phyloP scores from a whole-genome alignment of 1,140 invertebrate genomes.

The Zaprionus taronus region DNA sequence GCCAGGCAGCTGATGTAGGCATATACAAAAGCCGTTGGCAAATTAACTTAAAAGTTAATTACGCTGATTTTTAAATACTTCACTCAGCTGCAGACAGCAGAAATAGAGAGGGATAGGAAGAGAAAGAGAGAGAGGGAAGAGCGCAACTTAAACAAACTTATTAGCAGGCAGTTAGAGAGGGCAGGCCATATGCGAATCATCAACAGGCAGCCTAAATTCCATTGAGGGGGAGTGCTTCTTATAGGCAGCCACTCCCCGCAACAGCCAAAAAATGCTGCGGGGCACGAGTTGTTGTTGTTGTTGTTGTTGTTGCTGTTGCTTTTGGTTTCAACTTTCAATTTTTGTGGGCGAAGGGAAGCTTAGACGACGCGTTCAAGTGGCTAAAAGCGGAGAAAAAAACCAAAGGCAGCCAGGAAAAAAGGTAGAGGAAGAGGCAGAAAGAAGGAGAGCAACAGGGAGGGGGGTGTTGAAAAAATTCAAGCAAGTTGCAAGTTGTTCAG shows the following conservation, averaged over 20 bases:
- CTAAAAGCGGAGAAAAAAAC: conserved; percentile 22
- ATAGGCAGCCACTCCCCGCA: background rate
- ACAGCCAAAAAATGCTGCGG: conserved; percentile 4
- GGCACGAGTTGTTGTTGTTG: conserved; percentile 1
- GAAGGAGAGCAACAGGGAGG: background rate
- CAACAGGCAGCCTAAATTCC: conserved; percentile 36
- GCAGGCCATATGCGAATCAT: conserved; percentile 8
- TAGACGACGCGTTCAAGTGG: conserved; percentile 40
- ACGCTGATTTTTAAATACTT: conserved; percentile 48
- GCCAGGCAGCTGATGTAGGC: background rate
- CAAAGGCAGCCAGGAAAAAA: background rate
- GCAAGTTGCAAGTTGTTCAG: conserved; percentile 47
- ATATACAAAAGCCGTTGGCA: conserved; percentile 18
- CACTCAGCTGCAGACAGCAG: conserved; percentile 12
- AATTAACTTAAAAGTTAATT: conserved; percentile 62
- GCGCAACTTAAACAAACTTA: conserved; percentile 24
- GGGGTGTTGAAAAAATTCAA: conserved; percentile 5
- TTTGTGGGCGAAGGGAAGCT: background rate
- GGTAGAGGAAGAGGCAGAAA: background rate
- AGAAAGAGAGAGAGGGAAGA: background rate
- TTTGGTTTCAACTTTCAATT: conserved; percentile 30
- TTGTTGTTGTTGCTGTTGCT: conserved; percentile 4
- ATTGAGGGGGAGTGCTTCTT: conserved; percentile 1
- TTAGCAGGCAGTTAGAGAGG: conserved; percentile 22
- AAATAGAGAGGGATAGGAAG: background rate